phyloP scores from a whole-genome alignment of 2,113 vertebrate genomes.

The Bos javanicus region DNA sequence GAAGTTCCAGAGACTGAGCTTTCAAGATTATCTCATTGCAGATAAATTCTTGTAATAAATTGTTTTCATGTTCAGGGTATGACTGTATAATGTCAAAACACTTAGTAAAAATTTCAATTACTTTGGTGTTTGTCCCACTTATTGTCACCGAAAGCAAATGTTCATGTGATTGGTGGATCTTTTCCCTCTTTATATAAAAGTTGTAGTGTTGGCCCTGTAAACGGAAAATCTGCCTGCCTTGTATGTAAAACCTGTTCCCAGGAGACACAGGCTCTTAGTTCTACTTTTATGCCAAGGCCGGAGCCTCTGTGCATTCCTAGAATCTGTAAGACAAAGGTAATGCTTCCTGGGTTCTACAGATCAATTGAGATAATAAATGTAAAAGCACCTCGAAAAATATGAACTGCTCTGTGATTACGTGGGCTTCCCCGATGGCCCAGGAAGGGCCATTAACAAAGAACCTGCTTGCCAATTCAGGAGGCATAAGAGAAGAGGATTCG shows the following conservation, averaged over 20 bases:
- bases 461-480: not conserved
- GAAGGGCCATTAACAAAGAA: not conserved
- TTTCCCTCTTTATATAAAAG: not conserved
- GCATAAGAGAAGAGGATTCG: not conserved
- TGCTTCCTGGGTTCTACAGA: not conserved
- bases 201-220: not conserved
- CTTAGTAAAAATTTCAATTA: not conserved
- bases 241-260: not conserved
- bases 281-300: not conserved
- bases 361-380: not conserved
- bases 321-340: not conserved
- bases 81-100: not conserved
- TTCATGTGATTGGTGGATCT: not conserved
- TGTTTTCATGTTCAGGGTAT: not conserved
- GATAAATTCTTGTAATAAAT: not conserved
- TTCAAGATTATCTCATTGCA: not conserved
- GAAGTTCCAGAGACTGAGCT: not conserved
- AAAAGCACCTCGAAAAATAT: not conserved
- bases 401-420: not conserved
- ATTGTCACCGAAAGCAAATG: not conserved
- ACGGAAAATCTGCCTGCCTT: not conserved
- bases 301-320: not conserved
- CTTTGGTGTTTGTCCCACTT: not conserved
- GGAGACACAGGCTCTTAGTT: not conserved
- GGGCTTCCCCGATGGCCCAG: not conserved